Evolutionary conservation across 2,888 invertebrate species (phyloP).

Genomic region (Theodoxus fluviatilis): DNA sequence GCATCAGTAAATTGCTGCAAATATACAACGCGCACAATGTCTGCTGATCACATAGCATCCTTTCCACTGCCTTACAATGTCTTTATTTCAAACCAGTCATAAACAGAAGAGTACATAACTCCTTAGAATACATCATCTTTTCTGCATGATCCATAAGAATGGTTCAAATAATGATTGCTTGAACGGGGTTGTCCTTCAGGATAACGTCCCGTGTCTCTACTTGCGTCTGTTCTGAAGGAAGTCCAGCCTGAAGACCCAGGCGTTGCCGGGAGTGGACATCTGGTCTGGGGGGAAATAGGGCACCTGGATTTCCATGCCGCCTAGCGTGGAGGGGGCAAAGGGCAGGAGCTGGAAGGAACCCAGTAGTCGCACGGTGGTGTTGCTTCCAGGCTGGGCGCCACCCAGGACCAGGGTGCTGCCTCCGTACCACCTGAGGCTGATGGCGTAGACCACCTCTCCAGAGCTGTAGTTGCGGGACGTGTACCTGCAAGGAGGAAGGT

Average conservation of each 20-base stretch:
- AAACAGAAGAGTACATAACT: no score
- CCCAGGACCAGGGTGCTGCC: slow-evolving; percentile 69
- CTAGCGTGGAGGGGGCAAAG: slow-evolving; percentile 25
- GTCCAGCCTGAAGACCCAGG: slow-evolving; percentile 51
- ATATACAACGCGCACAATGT: no score
- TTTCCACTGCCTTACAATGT: no score
- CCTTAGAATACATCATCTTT: no score
- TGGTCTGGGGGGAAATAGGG: slow-evolving; percentile 38
- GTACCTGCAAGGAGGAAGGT: slow-evolving; percentile 34
- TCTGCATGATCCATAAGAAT: no score
- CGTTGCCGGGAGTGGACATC: slow-evolving; percentile 48
- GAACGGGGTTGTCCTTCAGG: no score
- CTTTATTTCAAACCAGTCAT: no score
- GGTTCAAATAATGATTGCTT: no score
- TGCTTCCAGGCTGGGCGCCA: slow-evolving; percentile 57
- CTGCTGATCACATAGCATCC: no score
- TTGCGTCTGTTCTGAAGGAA: no score
- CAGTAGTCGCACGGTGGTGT: slow-evolving; percentile 67
- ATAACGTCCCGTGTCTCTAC: no score
- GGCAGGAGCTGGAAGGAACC: slow-evolving; percentile 63
- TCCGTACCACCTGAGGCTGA: slow-evolving; percentile 76
- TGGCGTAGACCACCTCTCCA: slow-evolving; percentile 72
- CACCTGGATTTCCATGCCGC: slow-evolving; percentile 45
- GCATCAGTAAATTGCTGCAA: no score
- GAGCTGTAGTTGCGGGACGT: slow-evolving; percentile 32